These are phyloP conservation scores for Chloropsis cyanopogon DNA, from an alignment of 2,113 vertebrate species.

Conservation along the genomic window DNA sequence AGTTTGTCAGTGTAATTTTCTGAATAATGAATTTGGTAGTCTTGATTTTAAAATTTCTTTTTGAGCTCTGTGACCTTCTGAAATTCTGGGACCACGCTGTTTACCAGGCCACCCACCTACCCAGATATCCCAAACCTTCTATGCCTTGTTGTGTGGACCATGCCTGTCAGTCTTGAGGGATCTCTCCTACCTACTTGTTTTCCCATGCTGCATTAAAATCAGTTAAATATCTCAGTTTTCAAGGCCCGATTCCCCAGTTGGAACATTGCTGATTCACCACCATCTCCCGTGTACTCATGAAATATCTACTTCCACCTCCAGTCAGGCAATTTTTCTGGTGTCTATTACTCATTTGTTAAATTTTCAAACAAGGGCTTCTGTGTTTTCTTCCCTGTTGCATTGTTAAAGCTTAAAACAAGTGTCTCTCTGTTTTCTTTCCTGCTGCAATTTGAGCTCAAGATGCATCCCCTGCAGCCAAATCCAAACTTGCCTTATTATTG, in stretches of 20 bases:
- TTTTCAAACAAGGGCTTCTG: conserved; percentile 4
- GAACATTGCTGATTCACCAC: background rate
- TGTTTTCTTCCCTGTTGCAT: conserved; percentile 16
- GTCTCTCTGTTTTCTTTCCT: conserved; percentile 21
- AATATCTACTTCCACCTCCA: background rate
- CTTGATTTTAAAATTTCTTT: background rate
- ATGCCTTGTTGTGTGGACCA: background rate
- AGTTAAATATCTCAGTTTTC: background rate
- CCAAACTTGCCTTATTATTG: conserved; percentile 8
- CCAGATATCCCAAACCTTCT: background rate
- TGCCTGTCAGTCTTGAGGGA: background rate
- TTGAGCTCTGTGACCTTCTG: background rate
- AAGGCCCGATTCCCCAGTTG: background rate
- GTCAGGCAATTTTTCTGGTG: background rate
- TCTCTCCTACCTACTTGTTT: background rate
- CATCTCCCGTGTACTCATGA: background rate
- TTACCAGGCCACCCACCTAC: background rate
- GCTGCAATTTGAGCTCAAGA: conserved; percentile 11
- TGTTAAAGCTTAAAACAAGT: conserved; percentile 32
- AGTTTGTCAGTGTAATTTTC: background rate
- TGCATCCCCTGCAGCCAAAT: conserved; percentile 31
- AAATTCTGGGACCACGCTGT: background rate
- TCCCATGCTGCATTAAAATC: background rate
- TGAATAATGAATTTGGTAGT: background rate
- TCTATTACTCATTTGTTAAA: background rate